Conservation (phyloP, 2,797 vertebrate species). For the Smutsia temminckii region DNA sequence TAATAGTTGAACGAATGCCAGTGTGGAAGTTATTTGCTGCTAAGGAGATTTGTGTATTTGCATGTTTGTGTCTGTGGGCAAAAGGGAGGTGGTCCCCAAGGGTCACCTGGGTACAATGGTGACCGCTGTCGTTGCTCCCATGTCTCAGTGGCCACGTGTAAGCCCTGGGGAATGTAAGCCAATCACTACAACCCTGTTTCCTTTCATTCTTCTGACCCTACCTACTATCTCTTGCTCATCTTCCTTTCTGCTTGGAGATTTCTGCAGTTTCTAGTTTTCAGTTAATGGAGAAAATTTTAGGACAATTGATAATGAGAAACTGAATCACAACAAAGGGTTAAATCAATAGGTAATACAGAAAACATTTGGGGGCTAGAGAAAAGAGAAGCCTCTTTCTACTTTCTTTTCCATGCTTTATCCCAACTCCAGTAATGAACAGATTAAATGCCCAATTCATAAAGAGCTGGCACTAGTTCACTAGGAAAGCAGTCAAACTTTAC, state of each 20-base stretch:
- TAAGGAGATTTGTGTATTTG: background rate
- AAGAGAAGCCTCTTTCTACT: background rate
- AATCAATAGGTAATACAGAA: background rate
- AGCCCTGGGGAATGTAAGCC: background rate
- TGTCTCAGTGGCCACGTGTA: background rate
- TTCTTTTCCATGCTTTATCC: background rate
- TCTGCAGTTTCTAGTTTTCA: background rate
- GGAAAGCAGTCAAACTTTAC: background rate
- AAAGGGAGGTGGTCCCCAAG: background rate
- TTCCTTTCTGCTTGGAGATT: background rate
- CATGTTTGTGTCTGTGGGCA: background rate
- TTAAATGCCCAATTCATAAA: background rate
- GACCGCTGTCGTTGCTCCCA: background rate
- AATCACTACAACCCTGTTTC: background rate
- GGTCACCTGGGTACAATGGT: rapidly evolving
- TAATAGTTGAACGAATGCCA: background rate
- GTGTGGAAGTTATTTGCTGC: background rate
- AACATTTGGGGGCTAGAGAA: background rate
- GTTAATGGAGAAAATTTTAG: background rate
- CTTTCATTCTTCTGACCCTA: background rate
- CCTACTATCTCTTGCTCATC: background rate
- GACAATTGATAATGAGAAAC: background rate
- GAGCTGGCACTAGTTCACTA: background rate
- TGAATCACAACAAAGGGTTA: background rate
- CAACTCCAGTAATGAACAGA: background rate